Percentiles rank a stretch among this genome's conserved stretches.
Conservation (phyloP, 2,888 invertebrate genomes). For the Drosophila merina region DNA sequence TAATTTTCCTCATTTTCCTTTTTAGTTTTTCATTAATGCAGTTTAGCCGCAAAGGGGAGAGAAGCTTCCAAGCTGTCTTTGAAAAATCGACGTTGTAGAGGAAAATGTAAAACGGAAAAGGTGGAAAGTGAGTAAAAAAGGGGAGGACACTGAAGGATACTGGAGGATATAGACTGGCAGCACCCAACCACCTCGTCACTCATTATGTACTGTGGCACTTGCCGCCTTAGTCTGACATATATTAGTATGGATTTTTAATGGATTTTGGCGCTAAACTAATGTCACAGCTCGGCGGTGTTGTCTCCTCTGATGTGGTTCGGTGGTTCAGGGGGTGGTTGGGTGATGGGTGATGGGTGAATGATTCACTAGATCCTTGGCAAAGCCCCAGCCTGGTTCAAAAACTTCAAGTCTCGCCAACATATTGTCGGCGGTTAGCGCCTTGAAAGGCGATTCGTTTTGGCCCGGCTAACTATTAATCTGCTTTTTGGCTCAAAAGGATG, state of each 20-base stretch:
- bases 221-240: constrained; percentile 66
- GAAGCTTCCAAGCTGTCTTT: constrained; percentile 28
- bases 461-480: constrained; percentile 82
- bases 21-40: constrained; percentile 34
- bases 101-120: constrained; percentile 23
- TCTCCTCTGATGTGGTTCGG: constrained; percentile 43
- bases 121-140: background rate
- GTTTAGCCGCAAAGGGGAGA: constrained; percentile 30
- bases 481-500: background rate
- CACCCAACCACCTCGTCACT: constrained; percentile 52
- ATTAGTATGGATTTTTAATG: constrained; percentile 79
- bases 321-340: constrained; percentile 6
- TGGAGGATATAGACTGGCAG: too few species aligned
- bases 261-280: constrained; percentile 72
- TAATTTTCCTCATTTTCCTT: background rate
- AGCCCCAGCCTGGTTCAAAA: constrained; percentile 11
- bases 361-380: background rate
- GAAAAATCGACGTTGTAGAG: constrained; percentile 59
- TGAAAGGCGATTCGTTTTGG: constrained; percentile 82
- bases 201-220: constrained; percentile 72
- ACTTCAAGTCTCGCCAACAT: constrained; percentile 64
- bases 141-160: too few species aligned
- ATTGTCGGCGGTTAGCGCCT: constrained; percentile 81
- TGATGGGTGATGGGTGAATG: background rate
- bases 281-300: constrained; percentile 48